Conservation (phyloP, 2,888 invertebrate genomes). For the Cerastis leucographa region DNA sequence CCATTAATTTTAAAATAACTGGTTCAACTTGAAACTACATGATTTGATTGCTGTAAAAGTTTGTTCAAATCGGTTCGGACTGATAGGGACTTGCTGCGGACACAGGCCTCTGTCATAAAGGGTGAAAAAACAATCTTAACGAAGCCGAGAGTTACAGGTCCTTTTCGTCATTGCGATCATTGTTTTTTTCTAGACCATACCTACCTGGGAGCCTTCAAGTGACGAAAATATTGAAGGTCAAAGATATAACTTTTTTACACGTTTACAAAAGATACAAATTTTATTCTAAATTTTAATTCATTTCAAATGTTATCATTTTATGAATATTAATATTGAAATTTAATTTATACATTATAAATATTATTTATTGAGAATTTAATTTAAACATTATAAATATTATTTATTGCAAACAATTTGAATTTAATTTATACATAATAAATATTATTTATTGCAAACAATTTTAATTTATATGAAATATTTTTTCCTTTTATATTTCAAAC, state of each 20-base stretch:
- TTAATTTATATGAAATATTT: no score
- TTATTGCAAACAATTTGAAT: no score
- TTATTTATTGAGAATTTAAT: no score
- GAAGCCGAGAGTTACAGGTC: neutral
- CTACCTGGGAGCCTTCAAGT: neutral
- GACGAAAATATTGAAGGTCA: neutral
- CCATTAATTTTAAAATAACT: conserved; percentile 28
- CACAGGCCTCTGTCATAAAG: neutral
- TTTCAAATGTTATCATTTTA: no score
- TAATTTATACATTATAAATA: no score
- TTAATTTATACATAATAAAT: no score
- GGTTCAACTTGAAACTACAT: conserved; percentile 23
- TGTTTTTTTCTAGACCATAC: neutral
- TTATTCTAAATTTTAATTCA: no score
- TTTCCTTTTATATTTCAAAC: no score
- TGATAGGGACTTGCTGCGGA: neutral
- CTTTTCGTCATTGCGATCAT: neutral
- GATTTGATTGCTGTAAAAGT: conserved; percentile 23
- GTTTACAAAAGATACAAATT: neutral
- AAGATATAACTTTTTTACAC: neutral
- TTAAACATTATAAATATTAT: no score
- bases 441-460: no score
- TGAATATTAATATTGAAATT: no score
- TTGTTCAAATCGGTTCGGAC: neutral
- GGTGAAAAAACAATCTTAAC: neutral